Evolutionary conservation across 2,888 invertebrate genomes (phyloP).

Genomic region (Hymenopus coronatus): DNA sequence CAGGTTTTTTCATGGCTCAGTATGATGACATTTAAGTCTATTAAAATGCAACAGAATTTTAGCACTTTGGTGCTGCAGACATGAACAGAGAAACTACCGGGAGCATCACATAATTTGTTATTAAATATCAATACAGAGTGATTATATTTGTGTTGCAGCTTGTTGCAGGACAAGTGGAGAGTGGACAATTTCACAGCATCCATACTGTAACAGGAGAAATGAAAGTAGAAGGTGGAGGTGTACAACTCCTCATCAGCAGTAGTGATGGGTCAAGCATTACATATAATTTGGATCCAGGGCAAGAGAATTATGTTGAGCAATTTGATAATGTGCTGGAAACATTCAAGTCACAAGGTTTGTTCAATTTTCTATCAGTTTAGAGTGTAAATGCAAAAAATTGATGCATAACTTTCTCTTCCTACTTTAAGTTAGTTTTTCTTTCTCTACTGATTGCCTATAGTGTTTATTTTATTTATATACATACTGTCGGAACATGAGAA

Average conservation of each 20-base stretch:
- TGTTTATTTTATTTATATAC: background rate
- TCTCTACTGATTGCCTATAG: background rate
- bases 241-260: slow-evolving; percentile 24
- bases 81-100: no score
- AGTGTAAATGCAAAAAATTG: background rate
- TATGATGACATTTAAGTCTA: no score
- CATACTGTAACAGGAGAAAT: background rate
- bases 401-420: no score
- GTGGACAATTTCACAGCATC: background rate
- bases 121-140: no score
- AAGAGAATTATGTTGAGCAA: slow-evolving; percentile 10
- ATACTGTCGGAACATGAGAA: no score
- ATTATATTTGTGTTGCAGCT: background rate
- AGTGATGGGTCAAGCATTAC: slow-evolving; percentile 26
- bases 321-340: slow-evolving; percentile 21
- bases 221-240: background rate
- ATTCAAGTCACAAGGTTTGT: slow-evolving; percentile 21
- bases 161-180: slow-evolving; percentile 6
- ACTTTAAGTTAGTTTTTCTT: background rate
- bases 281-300: slow-evolving; percentile 26
- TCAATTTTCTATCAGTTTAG: background rate
- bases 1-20: no score
- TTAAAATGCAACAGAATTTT: no score
- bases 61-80: no score
- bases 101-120: no score